Base-by-base conservation (phyloP, 2,797 vertebrate species). In the Cetoscarus ocellatus region DNA sequence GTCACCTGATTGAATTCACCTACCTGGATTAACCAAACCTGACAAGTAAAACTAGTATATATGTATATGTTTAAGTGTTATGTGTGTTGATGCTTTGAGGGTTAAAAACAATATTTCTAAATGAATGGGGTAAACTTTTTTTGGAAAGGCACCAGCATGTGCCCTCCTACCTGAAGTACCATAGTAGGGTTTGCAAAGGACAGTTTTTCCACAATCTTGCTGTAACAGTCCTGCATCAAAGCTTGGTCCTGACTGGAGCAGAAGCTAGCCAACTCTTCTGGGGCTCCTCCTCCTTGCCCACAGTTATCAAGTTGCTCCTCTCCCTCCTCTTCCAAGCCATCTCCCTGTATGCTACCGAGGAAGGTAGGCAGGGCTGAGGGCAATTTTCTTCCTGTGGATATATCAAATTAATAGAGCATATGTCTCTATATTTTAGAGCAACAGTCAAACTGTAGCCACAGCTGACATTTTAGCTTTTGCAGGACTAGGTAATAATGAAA, bases 201-300 rank as follows among this genome's bases (percentile, higher is more conserved):
- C 39, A 99, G 91, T 56, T 97, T 99, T 80, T 99, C 98, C 39
- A 99, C 98, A 0, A 99, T 99, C 93, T 99, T 99, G 94, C 96
- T 98, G 91, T 99, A 99, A 86, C 98, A 99, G 82, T 99, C 98
- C 80, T 99, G 98, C 98, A 99, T 99, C 98, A 99, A 98, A 58
- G 97, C 98, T 88, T 99, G 97, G 85, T 99, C 97, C 80, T 98
- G 96, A 77, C 97, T 98, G 68, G 97, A 95, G 55, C 96, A 96
- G 81, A 94, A 91, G 53, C 95, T 95, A 27, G 93, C 94, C 18
- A 95, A 90, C 70, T 98, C 97, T 5, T 97, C 97, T 18, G 94
- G 7, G 4, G 50, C 56, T 11, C 95, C 60, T n/a, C 53, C 86
- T n/a, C 53, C 86, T 45, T 64, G 96, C 38, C 92, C 94, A 10